Conservation (phyloP, 2,888 invertebrate genomes). For the Cryptophagus acutangulus region DNA sequence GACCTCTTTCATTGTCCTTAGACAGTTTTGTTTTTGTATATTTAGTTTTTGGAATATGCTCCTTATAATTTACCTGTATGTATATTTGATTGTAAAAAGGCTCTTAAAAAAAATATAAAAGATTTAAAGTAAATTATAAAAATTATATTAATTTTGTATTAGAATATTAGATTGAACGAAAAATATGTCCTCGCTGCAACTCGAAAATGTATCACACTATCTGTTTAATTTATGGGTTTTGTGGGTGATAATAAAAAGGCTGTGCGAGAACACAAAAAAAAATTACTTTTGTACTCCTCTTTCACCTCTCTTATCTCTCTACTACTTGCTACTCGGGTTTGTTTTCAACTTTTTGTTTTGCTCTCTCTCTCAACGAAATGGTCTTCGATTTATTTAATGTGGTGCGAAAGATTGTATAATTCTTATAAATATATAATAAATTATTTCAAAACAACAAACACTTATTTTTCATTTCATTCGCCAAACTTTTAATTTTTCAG, state of each 20-base stretch:
- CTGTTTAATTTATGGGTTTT: conserved; percentile 12
- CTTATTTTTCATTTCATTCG: no score
- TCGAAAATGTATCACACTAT: conserved; percentile 16
- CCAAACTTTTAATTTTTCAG: no score
- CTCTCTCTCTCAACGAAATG: conserved; percentile 1
- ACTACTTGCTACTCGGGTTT: neutral
- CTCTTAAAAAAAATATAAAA: conserved; percentile 13
- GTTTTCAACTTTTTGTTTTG: neutral
- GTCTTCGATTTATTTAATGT: neutral
- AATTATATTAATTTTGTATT: conserved; percentile 10
- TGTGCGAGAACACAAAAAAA: conserved; percentile 39
- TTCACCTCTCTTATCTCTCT: neutral
- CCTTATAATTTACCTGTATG: conserved; percentile 12
- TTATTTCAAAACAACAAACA: neutral
- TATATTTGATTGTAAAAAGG: conserved; percentile 15
- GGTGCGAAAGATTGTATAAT: conserved; percentile 1
- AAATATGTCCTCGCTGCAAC: conserved; percentile 36
- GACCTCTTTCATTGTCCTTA: neutral
- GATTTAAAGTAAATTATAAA: conserved; percentile 9
- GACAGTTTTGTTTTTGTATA: conserved; percentile 4
- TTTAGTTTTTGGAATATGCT: neutral
- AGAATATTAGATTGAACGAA: conserved; percentile 12
- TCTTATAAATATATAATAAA: neutral
- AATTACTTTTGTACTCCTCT: conserved; percentile 18
- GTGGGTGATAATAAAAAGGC: conserved; percentile 35